Base-by-base conservation (phyloP, 2,113 vertebrate genomes). In the Elaphurus davidianus region DNA sequence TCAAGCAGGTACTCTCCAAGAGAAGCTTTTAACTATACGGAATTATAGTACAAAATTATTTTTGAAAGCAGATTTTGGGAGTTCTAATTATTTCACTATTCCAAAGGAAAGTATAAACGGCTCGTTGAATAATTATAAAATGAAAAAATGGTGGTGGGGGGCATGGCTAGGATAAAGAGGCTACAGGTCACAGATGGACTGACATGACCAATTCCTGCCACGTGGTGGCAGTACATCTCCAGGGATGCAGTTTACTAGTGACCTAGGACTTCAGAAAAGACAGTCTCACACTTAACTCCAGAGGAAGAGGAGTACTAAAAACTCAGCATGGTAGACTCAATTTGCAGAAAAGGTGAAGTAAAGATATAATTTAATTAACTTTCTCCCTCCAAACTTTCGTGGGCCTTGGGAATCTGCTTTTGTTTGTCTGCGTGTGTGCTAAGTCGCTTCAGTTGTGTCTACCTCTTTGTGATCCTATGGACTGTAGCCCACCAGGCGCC, bases 221-320 rank as follows among this genome's bases (percentile, higher is more conserved):
- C 93, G 33, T 59, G 97, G 97, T 94, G 98, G 98, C 98, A 93
- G 88, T 93, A 79, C 33, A 83, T 96, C 78, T 54, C 78, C 45
- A 96, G 23, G n/a, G 76, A 97, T 78, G 40, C 95, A 90, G 87
- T 19, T 71, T 36, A 6, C 36, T 13, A 17, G 30, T 0, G 0
- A 4, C 21, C 7, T 2, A 36, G 30, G 17, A 50, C n/a, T 81
- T 55, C 0, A 71, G 52, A 89, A 92, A 88, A 83, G 43, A 55
- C 14, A 12, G 25, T 78, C 54, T 91, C 91, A 93, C 55, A 60
- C n/a, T 62, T 36, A 25, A 30, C 21, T 64, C 45, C 67, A 91
- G 33, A 79, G 45, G 33, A 79, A 76, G 19, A 79, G 6, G 74
- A 78, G 16, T 78, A 59, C 78, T 92, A 92, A 90, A 94, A 71